These are phyloP conservation scores for Hirundichthys speculiger DNA, from an alignment of 2,113 vertebrate species.

Conservation along the genomic window DNA sequence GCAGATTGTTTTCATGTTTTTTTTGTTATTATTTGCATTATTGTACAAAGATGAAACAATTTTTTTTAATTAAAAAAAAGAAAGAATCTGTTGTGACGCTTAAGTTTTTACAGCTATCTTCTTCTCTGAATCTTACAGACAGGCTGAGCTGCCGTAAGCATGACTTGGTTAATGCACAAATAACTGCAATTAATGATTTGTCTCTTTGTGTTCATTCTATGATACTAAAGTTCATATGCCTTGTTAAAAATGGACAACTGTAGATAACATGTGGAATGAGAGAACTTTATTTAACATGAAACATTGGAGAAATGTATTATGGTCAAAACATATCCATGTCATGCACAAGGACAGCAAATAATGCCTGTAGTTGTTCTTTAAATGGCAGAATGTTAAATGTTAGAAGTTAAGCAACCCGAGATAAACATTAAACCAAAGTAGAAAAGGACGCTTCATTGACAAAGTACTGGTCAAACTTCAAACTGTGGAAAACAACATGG, in stretches of 20 bases:
- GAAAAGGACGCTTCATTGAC: not conserved
- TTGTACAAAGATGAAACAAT: too few relatives aligned
- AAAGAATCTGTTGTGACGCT: too few relatives aligned
- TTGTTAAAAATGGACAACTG: too few relatives aligned
- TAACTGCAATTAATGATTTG: too few relatives aligned
- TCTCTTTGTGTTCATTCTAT: too few relatives aligned
- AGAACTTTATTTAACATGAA: not conserved
- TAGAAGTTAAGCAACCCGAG: not conserved
- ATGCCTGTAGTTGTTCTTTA: not conserved
- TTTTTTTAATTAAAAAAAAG: too few relatives aligned
- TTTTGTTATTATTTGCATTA: not conserved
- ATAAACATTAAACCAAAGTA: not conserved
- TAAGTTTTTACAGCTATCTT: too few relatives aligned
- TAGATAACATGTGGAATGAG: not conserved
- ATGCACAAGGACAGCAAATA: not conserved
- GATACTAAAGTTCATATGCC: too few relatives aligned
- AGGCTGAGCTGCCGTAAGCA: too few relatives aligned
- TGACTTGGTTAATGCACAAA: too few relatives aligned
- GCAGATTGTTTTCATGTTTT: slow-evolving; percentile 12
- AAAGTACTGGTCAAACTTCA: not conserved
- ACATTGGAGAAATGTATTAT: not conserved
- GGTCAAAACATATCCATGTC: not conserved
- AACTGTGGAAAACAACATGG: not conserved
- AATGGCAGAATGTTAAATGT: not conserved
- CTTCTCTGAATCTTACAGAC: too few relatives aligned